Base-by-base conservation (phyloP, 2,888 invertebrate species). In the Leptopilina myrica region DNA sequence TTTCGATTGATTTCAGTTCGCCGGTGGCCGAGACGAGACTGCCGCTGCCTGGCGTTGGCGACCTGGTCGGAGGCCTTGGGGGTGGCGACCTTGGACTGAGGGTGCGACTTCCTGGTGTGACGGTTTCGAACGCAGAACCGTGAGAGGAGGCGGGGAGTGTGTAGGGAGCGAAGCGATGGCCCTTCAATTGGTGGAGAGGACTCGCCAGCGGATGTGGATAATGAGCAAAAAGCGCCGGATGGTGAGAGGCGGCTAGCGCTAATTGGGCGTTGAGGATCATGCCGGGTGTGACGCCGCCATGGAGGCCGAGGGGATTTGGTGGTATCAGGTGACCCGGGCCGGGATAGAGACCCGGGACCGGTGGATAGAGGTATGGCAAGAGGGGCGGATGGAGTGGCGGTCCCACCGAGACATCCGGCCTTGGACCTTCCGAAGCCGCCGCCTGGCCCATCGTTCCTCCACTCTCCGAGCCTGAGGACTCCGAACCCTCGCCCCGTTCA, bases 1-100 rank as follows among this genome's bases (percentile, higher is more conserved):
- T 97, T 93, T 98, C 98, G 93, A 98, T 98, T 92, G 96, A 98
- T 93, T 98, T 98, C 86, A 98, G 94, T 92, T 98, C 98, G 82
- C 95, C 96, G 65, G 96, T 94, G 59, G 94, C 94, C 83, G 93
- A 94, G 83, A 94, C 95, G 8, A 85, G 79, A 76, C 93, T 91
- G 82, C 93, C 92, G 81, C 93, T 92, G 66, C 93, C 92, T 15
- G 94, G 93, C 76, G 93, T 92, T 40, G 94, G 94, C 5, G 93
- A 93, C 88, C 94, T 90, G 85, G 94, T 93, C 88, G 94, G 86
- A n/a, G 93, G 94, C 92, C 91, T 93, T 86, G 89, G 93, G 87
- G 91, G 94, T 87, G 92, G 95, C 88, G 91, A 95, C 85, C 95
- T 94, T 65, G 95, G 91, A 84, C 95, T 95, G 56, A 95, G 90